A percentile compares a stretch with the other conserved stretches of the same genome.
Conservation (phyloP, 1,140 invertebrate species). For the Drosophila erecta region DNA sequence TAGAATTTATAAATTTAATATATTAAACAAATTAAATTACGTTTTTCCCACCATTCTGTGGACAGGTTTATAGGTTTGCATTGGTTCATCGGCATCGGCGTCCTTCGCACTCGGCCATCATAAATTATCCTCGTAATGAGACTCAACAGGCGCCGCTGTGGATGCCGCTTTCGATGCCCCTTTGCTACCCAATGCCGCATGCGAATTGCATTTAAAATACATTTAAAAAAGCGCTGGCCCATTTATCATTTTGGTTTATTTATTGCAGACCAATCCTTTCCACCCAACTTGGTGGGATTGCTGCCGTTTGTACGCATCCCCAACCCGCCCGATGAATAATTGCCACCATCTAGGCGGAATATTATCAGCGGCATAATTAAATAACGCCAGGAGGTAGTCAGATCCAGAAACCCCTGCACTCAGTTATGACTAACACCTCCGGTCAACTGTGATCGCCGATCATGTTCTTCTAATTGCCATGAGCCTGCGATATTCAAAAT, state of each 20-base stretch:
- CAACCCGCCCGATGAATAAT: conserved; percentile 73
- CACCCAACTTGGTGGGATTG: conserved; percentile 1
- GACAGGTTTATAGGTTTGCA: conserved; percentile 38
- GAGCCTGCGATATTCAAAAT: conserved; percentile 37
- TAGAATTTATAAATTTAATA: neutral
- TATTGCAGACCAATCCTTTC: conserved; percentile 62
- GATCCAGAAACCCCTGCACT: neutral
- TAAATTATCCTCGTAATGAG: conserved; percentile 80
- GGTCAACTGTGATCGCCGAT: conserved; percentile 34
- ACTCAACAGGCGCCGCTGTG: conserved; percentile 66
- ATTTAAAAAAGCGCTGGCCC: conserved; percentile 72
- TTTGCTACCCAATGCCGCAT: conserved; percentile 59
- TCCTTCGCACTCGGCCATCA: conserved; percentile 76
- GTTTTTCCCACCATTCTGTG: neutral
- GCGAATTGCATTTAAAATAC: conserved; percentile 83
- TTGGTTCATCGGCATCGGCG: conserved; percentile 20
- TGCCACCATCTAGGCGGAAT: conserved; percentile 82
- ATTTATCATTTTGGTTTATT: conserved; percentile 81
- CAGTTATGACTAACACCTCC: conserved; percentile 22
- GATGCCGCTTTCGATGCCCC: conserved; percentile 15
- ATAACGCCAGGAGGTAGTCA: conserved; percentile 77
- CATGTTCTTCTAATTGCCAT: conserved; percentile 67
- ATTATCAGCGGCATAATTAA: conserved; percentile 84
- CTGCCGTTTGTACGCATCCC: conserved; percentile 33
- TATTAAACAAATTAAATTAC: neutral